Base-by-base conservation (phyloP, 2,797 vertebrate species). In the Rhinatrema bivittatum region DNA sequence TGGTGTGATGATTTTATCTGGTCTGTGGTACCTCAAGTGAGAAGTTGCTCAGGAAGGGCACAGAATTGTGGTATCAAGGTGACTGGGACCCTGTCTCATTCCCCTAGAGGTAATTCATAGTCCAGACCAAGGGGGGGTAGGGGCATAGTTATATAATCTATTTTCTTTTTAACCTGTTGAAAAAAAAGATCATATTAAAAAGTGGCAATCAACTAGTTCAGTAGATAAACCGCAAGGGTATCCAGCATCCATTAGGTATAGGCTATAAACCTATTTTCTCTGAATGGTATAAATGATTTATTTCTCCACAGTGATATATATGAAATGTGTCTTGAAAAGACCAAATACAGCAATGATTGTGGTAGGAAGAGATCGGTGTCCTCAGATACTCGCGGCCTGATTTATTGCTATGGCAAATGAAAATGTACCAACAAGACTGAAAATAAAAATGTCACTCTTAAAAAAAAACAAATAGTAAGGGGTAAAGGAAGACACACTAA, bases 101-200 rank as follows among this genome's bases (percentile, higher is more conserved):
- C n/a, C n/a, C n/a, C n/a, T n/a, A n/a, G n/a, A n/a, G n/a, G n/a
- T n/a, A n/a, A n/a, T n/a, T n/a, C n/a, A n/a, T n/a, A n/a, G n/a
- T n/a, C n/a, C n/a, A n/a, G n/a, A n/a, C n/a, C n/a, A n/a, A n/a
- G n/a, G n/a, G n/a, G n/a, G n/a, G n/a, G n/a, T n/a, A n/a, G n/a
- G n/a, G 20, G 39, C 12, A 43, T 42, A 44, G 25, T 30, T 46
- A 50, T 10, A 39, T 45, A 34, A 51, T 49, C 40, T 36, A 33
- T 57, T 57, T 53, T 53, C 16, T 56, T 63, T 50, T 44, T 29
- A 63, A 38, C 34, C 42, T 42, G 16, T 41, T 23, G 46, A 55
- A 38, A 46, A 47, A 50, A 32, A 47, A 24, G 14, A 26, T 39
- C 22, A 29, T 25, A 37, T 32, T 31, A 36, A 53, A 56, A 48